Conservation (phyloP, 2,888 invertebrate genomes). For the Cenopis cana region DNA sequence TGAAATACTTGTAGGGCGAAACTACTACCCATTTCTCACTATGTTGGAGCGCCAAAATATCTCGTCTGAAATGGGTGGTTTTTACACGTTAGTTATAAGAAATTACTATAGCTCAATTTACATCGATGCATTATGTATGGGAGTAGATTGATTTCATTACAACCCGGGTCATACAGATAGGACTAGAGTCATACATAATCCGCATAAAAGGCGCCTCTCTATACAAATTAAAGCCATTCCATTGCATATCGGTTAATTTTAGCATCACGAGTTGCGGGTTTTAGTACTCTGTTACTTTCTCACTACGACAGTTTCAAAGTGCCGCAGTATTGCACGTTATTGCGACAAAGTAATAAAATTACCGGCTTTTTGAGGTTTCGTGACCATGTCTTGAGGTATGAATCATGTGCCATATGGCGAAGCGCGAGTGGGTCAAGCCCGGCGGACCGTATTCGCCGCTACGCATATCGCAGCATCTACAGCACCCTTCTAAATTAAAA, state of each 20-base stretch:
- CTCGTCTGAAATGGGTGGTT: too few relatives aligned
- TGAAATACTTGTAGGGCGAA: too few relatives aligned
- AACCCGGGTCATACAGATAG: too few relatives aligned
- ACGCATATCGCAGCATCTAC: slow-evolving; percentile 27
- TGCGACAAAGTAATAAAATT: slow-evolving; percentile 8
- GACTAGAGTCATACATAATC: too few relatives aligned
- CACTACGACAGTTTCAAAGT: background rate
- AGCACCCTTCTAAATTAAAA: background rate
- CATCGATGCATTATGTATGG: too few relatives aligned
- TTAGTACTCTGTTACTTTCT: background rate
- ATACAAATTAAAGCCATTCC: too few relatives aligned
- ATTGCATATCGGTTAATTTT: background rate
- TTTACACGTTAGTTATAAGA: too few relatives aligned
- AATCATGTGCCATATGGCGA: slow-evolving; percentile 66
- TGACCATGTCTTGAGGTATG: slow-evolving; percentile 35
- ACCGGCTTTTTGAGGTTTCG: slow-evolving; percentile 24
- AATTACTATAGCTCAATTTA: too few relatives aligned
- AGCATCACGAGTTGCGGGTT: background rate
- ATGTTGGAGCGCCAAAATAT: too few relatives aligned
- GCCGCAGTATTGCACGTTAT: background rate
- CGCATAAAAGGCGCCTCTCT: too few relatives aligned
- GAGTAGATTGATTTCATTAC: too few relatives aligned
- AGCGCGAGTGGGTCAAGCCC: slow-evolving; percentile 44
- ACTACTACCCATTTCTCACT: too few relatives aligned
- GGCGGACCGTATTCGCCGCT: slow-evolving; percentile 38